phyloP scores from a whole-genome alignment of 2,888 invertebrate species.

The Pegoplata infirma region DNA sequence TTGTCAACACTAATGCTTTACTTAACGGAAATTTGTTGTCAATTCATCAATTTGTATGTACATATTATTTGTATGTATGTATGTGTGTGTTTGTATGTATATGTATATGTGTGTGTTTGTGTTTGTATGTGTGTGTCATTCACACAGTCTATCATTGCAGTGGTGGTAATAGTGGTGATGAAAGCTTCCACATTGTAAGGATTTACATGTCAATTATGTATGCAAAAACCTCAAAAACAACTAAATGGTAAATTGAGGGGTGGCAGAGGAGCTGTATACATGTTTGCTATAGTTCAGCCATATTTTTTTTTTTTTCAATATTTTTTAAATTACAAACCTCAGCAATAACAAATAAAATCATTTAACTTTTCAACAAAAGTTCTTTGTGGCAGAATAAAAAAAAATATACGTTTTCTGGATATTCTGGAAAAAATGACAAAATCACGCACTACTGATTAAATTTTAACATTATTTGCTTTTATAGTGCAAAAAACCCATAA shows the following conservation, averaged over 20 bases:
- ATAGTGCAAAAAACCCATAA: constrained; percentile 24
- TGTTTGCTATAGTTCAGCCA: too few species aligned
- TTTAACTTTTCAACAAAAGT: constrained; percentile 44
- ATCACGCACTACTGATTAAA: constrained; percentile 62
- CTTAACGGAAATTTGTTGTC: constrained; percentile 60
- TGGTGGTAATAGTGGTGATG: background rate
- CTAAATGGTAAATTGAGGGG: background rate
- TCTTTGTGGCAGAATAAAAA: background rate
- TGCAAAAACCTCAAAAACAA: constrained; percentile 19
- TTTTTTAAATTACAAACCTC: too few species aligned
- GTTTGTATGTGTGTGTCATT: constrained; percentile 10
- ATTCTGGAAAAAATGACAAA: constrained; percentile 48
- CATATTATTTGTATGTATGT: too few species aligned
- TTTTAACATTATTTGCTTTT: constrained; percentile 59
- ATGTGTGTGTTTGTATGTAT: too few species aligned
- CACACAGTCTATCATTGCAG: constrained; percentile 1
- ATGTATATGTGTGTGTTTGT: too few species aligned
- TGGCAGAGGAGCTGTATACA: background rate
- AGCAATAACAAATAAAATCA: constrained; percentile 37
- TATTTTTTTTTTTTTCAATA: too few species aligned
- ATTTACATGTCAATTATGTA: constrained; percentile 58
- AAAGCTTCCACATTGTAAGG: constrained; percentile 39
- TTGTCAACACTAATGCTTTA: constrained; percentile 58
- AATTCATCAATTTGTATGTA: constrained; percentile 61
- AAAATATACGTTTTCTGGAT: too few species aligned